These are phyloP conservation scores for Panurus biarmicus DNA, from an alignment of 2,113 vertebrate genomes.

Conservation along the genomic window DNA sequence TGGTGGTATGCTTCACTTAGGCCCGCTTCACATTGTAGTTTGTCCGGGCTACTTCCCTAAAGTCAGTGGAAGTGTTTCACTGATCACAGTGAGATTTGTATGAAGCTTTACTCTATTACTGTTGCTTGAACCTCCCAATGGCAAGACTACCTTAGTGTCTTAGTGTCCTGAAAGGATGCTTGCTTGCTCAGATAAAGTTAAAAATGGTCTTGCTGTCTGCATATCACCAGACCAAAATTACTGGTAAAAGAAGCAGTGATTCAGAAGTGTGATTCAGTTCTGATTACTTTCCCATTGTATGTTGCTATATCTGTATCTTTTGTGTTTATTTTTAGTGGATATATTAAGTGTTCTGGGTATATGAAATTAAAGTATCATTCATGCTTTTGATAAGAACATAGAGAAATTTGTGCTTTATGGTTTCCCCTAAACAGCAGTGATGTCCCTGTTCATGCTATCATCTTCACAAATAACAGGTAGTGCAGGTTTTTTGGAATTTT, in stretches of 20 bases:
- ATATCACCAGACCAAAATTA: neutral
- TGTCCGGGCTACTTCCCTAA: neutral
- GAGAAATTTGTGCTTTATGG: neutral
- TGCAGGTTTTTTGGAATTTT: accelerated
- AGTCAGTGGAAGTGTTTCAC: neutral
- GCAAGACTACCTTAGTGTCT: neutral
- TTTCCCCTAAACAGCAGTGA: neutral
- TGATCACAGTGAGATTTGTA: neutral
- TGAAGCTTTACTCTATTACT: neutral
- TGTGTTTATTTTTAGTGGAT: neutral
- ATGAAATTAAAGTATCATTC: neutral
- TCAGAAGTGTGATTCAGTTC: neutral
- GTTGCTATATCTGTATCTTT: neutral
- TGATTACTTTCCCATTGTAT: neutral
- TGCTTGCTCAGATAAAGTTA: neutral
- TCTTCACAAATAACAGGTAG: neutral
- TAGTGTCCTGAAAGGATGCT: neutral
- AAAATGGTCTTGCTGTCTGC: neutral
- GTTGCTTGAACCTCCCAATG: neutral
- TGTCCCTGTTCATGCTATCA: neutral
- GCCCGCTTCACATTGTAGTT: neutral
- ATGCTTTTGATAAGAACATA: neutral
- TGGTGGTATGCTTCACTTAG: neutral
- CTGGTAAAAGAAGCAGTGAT: neutral
- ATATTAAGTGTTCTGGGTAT: neutral